Evolutionary conservation across 2,888 invertebrate species (phyloP), one percentile per base, ranked within the genome.

Genomic region (Noctua janthina): DNA sequence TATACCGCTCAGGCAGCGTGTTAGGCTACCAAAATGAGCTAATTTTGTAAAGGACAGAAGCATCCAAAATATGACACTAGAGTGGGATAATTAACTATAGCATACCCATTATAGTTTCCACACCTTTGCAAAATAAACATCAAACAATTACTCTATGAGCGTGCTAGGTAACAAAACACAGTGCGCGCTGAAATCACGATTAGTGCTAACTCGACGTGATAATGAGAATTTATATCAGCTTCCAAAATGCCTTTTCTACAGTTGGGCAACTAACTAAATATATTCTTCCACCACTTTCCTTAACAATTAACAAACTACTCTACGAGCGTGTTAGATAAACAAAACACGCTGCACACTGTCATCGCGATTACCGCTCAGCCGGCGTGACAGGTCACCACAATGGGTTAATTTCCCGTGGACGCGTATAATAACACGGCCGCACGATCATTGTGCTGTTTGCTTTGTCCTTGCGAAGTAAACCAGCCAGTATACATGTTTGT

Each of bases 381-480:
- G n/a, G 29, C 82, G 73, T 81, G 81, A 69, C 81, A 72, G 49
- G 66, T 67, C 4, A 56, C 66, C 72, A 87, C 89, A 89, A 87
- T 85, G 78, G 76, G 69, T 79, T 87, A 89, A 87, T 87, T 87
- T 87, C 89, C 89, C 79, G 64, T 78, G 70, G 73, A 78, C 85
- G 62, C 71, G 72, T 79, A 78, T 84, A 89, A 82, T 87, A 89
- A 79, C 67, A 78, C 67, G 73, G 69, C 64, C 64, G 75, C 73
- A 78, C 67, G 70, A 77, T 80, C 86, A 88, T 83, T 80, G 74
- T 87, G 67, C 49, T 76, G 84, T 87, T 79, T 87, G 76, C 68
- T 78, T 84, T 87, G 84, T 89, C 56, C 77, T 89, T 76, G 75
- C 66, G 35, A 20, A 62, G 54, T 62, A 76, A 74, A 88, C 87